Base-by-base conservation (phyloP, 2,113 vertebrate species). In the Pimephales promelas region DNA sequence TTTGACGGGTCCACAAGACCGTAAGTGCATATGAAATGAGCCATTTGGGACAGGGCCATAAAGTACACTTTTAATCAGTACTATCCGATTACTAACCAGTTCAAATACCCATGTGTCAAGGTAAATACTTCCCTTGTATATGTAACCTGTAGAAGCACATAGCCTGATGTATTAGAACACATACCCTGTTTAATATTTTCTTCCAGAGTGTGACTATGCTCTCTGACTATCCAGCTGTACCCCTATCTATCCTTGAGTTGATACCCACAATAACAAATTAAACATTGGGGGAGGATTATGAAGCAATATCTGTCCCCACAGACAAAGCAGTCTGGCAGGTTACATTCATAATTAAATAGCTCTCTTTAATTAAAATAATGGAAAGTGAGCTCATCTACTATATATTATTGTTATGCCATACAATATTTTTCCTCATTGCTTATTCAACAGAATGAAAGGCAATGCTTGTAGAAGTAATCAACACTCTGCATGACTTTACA, bases 321-420 rank as follows among this genome's bases (percentile, higher is more conserved):
- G 74, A 40, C 31, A 78, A 61, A 78, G 36, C n/a, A 61, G 36
- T 43, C n/a, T 61, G 52, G 14, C n/a, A 59, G 18, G n/a, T 78
- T 36, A 26, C 34, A 61, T 61, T 61, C 36, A 61, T 78, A 61
- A 45, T 28, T 26, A 9, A 78, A 45, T 3, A 45, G 56, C 36
- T 26, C 36, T 18, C 56, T 26, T 26, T 26, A 78, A 78, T 28
- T 61, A 78, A 34, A 59, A 78, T 43, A 61, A 11, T 45, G 49
- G 49, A 57, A 36, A 59, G 22, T 59, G 75, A 77, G 75, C 36
- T 78, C 76, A 61, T 43, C 34, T 26, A 78, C 75, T 20, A 61
- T 77, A 54, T 75, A 57, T 40, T 57, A 24, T 59, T 31, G 34
- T 45, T 72, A 47, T 72, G 68, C 8, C 68, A 71, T 52, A 54